Percentiles rank a stretch among this genome's conserved stretches.
Evolutionary conservation across 2,888 invertebrate genomes (phyloP).

Genomic region (Platycheirus rosarum): DNA sequence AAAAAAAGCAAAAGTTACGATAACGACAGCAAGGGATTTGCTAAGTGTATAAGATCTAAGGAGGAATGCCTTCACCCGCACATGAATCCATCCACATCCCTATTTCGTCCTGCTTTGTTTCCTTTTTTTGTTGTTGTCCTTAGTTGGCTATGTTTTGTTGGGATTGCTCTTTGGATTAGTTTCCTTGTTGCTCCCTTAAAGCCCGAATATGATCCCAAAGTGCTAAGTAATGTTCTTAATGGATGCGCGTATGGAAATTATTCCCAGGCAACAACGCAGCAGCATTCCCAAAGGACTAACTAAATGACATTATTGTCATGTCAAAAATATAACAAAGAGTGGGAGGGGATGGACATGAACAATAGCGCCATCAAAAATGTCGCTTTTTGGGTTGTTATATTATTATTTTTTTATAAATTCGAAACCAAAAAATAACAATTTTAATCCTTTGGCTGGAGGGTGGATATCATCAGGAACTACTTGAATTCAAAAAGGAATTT

Average conservation of each 20-base stretch:
- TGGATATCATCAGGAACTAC: not conserved
- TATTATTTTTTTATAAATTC: slow-evolving; percentile 35
- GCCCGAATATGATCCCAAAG: slow-evolving; percentile 62
- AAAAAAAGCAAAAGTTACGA: slow-evolving; percentile 60
- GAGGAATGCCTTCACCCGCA: slow-evolving; percentile 51
- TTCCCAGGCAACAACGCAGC: slow-evolving; percentile 49
- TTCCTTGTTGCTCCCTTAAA: slow-evolving; percentile 58
- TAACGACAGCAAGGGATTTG: slow-evolving; percentile 70
- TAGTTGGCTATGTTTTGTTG: slow-evolving; percentile 27
- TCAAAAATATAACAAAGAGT: not conserved
- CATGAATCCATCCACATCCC: slow-evolving; percentile 60
- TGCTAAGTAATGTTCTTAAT: slow-evolving; percentile 74
- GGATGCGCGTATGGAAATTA: slow-evolving; percentile 73
- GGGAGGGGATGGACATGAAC: not conserved
- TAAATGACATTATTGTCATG: slow-evolving; percentile 44
- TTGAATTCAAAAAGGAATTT: slow-evolving; percentile 37
- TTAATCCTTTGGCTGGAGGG: slow-evolving; percentile 51
- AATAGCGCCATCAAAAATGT: slow-evolving; percentile 28
- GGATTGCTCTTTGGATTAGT: slow-evolving; percentile 66
- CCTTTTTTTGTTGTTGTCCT: no score
- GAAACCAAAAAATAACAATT: slow-evolving; percentile 64
- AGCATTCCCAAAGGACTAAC: slow-evolving; percentile 63
- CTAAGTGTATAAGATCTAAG: slow-evolving; percentile 42
- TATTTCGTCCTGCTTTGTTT: slow-evolving; percentile 39
- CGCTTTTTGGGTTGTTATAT: slow-evolving; percentile 37